phyloP scores from a whole-genome alignment of 2,888 invertebrate species.

The Oxyscelio sp. region DNA sequence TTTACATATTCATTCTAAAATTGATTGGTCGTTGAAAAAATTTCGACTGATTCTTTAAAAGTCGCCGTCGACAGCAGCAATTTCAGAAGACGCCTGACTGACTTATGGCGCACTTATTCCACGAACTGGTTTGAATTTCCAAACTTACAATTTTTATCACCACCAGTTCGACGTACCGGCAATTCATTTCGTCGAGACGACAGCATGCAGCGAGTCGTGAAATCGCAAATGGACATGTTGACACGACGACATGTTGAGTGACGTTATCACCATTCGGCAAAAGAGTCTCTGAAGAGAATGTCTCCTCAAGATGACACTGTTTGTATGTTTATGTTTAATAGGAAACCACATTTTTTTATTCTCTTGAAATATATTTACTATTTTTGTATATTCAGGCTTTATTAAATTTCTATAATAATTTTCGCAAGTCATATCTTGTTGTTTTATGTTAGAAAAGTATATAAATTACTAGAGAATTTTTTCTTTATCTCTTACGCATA shows the following conservation, averaged over 20 bases:
- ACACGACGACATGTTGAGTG: slow-evolving; percentile 58
- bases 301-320: slow-evolving; percentile 48
- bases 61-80: slow-evolving; percentile 38
- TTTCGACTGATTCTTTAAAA: slow-evolving; percentile 12
- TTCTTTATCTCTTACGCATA: no score
- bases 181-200: slow-evolving; percentile 62
- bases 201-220: slow-evolving; percentile 65
- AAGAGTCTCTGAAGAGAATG: slow-evolving; percentile 49
- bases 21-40: slow-evolving; percentile 25
- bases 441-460: no score
- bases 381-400: no score
- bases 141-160: slow-evolving; percentile 69
- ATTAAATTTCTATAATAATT: no score
- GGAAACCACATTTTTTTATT: slow-evolving; percentile 43
- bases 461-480: no score
- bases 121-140: slow-evolving; percentile 63
- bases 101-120: slow-evolving; percentile 57
- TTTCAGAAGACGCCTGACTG: slow-evolving; percentile 46
- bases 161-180: slow-evolving; percentile 52
- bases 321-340: slow-evolving; percentile 60
- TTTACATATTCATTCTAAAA: neutral
- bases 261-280: slow-evolving; percentile 59
- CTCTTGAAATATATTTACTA: slow-evolving; percentile 18
- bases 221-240: slow-evolving; percentile 69
- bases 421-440: no score